Percentiles rank a stretch among this genome's conserved stretches.
Evolutionary conservation across 92 coral and sea anemone genomes (phyloP).

Genomic region (Paramuricea clavata): DNA sequence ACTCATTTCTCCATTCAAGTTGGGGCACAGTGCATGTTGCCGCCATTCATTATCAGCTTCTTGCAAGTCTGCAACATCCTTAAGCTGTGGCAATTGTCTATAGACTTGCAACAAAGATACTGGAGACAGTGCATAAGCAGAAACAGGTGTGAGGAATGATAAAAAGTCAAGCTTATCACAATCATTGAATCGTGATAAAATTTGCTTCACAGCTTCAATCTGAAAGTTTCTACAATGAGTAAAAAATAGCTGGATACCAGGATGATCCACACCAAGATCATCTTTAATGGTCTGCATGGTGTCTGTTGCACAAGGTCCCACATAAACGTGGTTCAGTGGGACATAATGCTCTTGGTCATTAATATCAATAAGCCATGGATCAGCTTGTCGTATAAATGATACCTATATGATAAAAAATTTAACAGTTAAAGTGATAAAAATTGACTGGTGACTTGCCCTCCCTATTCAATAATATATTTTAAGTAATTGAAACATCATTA

Average conservation of each 20-base stretch:
- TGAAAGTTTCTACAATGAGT: slow-evolving; percentile 28
- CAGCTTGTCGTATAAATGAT: slow-evolving; percentile 4
- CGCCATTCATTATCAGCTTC: slow-evolving; percentile 20
- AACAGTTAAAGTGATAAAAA: too few species aligned
- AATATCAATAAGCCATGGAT: slow-evolving; percentile 17
- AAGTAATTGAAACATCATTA: too few species aligned
- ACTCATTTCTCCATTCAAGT: slow-evolving; percentile 14
- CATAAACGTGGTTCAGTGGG: slow-evolving; percentile 11
- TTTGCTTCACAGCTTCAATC: slow-evolving; percentile 32
- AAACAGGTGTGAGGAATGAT: slow-evolving; percentile 24
- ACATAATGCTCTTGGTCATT: slow-evolving; percentile 21
- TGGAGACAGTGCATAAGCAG: neutral
- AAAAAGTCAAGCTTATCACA: slow-evolving; percentile 7
- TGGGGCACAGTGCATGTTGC: slow-evolving; percentile 23
- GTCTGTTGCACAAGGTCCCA: slow-evolving; percentile 29
- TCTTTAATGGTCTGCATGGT: slow-evolving; percentile 6
- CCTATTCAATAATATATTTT: neutral
- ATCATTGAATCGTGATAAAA: slow-evolving; percentile 18
- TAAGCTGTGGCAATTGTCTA: neutral
- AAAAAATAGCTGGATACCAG: slow-evolving; percentile 20
- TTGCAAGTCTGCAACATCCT: slow-evolving; percentile 17
- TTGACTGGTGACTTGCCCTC: too few species aligned
- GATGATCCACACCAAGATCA: slow-evolving; percentile 6
- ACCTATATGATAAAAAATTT: neutral
- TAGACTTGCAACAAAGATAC: slow-evolving; percentile 6